Evolutionary conservation across 2,797 vertebrate genomes (phyloP).

Genomic region (Oreortyx pictus): DNA sequence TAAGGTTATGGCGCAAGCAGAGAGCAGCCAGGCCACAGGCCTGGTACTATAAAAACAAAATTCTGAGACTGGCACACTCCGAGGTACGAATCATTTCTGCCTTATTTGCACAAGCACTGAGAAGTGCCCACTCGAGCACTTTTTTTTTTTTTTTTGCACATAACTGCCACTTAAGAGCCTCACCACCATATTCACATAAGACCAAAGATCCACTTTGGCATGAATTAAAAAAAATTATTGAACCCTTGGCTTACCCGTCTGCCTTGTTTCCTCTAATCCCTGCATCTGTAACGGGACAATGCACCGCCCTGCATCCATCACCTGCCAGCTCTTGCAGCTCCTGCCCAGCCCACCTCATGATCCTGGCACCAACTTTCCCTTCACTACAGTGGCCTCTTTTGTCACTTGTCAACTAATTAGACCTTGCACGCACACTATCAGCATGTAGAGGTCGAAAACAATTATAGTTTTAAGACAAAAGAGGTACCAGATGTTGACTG

Average conservation of each 20-base stretch:
- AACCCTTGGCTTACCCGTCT: neutral
- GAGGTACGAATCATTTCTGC: neutral
- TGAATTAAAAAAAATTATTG: neutral
- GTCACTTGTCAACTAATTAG: slow-evolving; percentile 59
- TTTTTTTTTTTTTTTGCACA: accelerated
- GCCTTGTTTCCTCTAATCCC: neutral
- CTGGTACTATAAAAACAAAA: slow-evolving; percentile 28
- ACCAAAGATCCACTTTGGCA: neutral
- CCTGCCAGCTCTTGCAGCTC: neutral
- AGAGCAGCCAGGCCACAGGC: slow-evolving; percentile 13
- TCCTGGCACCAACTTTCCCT: slow-evolving; percentile 13
- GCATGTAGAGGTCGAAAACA: slow-evolving; percentile 27
- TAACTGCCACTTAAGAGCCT: neutral
- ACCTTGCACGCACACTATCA: slow-evolving; percentile 6
- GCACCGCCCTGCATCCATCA: slow-evolving; percentile 8
- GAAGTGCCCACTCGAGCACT: neutral
- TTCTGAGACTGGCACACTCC: slow-evolving; percentile 18
- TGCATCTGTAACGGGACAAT: neutral
- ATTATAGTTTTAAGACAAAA: slow-evolving; percentile 7
- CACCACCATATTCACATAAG: neutral
- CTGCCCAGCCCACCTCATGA: neutral
- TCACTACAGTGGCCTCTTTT: neutral
- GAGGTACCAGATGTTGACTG: slow-evolving; percentile 45
- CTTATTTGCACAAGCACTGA: neutral
- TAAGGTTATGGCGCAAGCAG: slow-evolving; percentile 15